phyloP scores from a whole-genome alignment of 2,113 vertebrate genomes.

The Carlito syrichta region DNA sequence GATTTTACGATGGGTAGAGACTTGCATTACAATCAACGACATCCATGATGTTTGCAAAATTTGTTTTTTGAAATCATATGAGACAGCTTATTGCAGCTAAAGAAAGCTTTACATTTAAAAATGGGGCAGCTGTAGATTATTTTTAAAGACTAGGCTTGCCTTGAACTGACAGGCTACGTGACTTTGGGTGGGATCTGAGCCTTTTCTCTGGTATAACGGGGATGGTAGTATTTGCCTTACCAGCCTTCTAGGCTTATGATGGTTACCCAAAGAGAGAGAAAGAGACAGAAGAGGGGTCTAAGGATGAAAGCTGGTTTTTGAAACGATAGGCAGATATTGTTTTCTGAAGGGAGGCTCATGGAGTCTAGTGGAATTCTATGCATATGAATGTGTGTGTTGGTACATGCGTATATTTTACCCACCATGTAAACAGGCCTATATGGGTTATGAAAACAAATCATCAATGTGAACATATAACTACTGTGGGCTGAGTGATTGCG shows the following conservation, averaged over 20 bases:
- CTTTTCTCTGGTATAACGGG: neutral
- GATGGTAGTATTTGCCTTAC: neutral
- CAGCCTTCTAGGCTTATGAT: neutral
- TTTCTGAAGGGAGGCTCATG: neutral
- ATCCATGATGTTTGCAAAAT: neutral
- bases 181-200: neutral
- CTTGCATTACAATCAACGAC: neutral
- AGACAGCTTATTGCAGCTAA: neutral
- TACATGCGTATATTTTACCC: neutral
- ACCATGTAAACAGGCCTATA: neutral
- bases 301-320: neutral
- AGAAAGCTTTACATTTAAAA: slow-evolving; percentile 6
- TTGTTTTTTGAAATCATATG: neutral
- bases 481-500: neutral
- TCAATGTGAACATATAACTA: neutral
- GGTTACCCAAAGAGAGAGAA: neutral
- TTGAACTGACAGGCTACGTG: neutral
- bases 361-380: neutral
- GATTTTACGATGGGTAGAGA: neutral
- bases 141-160: neutral
- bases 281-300: neutral
- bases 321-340: neutral
- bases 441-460: neutral
- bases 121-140: neutral
- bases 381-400: neutral